Evolutionary conservation across 2,113 vertebrate species (phyloP).

Genomic region (Halichoerus grypus): DNA sequence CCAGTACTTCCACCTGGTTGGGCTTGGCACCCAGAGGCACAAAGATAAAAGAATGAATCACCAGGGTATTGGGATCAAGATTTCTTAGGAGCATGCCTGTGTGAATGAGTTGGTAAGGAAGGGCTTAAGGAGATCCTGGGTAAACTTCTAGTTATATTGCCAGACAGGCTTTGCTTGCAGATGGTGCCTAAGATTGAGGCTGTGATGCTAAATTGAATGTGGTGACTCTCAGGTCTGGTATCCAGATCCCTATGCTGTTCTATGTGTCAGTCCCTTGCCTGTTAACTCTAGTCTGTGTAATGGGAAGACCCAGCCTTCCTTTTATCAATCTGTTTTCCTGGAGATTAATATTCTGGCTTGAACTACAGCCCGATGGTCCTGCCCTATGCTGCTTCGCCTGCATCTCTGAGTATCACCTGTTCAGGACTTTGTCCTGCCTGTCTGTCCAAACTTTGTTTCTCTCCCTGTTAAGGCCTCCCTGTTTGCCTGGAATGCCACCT

Average conservation of each 20-base stretch:
- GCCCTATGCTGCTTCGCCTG: background rate
- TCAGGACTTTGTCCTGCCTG: conserved; percentile 47
- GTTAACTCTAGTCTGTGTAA: background rate
- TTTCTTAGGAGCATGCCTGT: background rate
- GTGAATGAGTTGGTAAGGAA: background rate
- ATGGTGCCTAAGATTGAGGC: background rate
- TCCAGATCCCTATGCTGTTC: background rate
- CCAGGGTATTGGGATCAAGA: background rate
- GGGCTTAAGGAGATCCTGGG: background rate
- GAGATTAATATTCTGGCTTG: conserved; percentile 5
- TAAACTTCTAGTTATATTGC: background rate
- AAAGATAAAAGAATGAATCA: background rate
- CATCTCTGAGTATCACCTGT: background rate
- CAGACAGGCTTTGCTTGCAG: background rate
- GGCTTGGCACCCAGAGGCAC: background rate
- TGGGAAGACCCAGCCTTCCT: background rate
- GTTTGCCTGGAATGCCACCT: conserved; percentile 33
- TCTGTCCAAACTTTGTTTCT: background rate
- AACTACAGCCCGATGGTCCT: background rate
- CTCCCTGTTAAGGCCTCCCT: background rate
- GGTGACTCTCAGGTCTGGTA: background rate
- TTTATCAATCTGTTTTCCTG: conserved; percentile 12
- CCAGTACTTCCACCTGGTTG: background rate
- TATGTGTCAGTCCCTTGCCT: background rate
- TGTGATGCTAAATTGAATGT: background rate